Evolutionary conservation across 2,888 invertebrate genomes (phyloP), one percentile per base, ranked within the genome.

Genomic region (Ennomos fuscantarius): DNA sequence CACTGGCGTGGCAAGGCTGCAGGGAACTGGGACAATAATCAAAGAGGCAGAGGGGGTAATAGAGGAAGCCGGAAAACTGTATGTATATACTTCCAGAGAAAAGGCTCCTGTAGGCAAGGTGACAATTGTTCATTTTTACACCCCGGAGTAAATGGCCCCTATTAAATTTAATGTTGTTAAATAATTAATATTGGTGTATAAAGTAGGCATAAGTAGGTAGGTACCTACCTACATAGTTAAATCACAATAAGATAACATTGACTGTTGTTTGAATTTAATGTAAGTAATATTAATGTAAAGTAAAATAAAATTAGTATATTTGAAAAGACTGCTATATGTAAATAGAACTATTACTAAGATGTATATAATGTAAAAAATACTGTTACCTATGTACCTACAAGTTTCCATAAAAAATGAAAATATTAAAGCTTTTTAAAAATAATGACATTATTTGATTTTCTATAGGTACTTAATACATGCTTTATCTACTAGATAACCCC

Each of bases 71-170:
- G 92, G 37, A 94, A 92, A 73, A 86, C 93, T 46, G 88, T 95
- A 10, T 97, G 97, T 79, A 95, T 96, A 79, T 96, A 96, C 80
- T 96, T 96, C 75, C 95, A 95, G 79, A 95, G 95, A 73, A 95
- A 94, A 70, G 97, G 97, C 0, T 96, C 94, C 61, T 98, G 98
- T 87, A 93, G 96, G 48, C 94, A 96, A 78, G 96, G 96, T 53
- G 96, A 96, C 70, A 95, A 95, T 69, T 98, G 98, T 86, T 94
- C 95, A 51, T 98, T 96, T 83, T 89, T 97, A 68, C 98, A 98
- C 92, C 96, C 96, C 2, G 95, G 94, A 62, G 93, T 93, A 13
- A 94, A 94, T 81, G 93, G 93, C 70, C 94, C 94, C 8, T 92
- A 80, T 78, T 92, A 80, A 70, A 13, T 45, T 36, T 45, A 34